Evolutionary conservation across 2,888 invertebrate genomes (phyloP), one percentile per base, ranked within the genome.

Genomic region (Scaptomyza caliginosa): DNA sequence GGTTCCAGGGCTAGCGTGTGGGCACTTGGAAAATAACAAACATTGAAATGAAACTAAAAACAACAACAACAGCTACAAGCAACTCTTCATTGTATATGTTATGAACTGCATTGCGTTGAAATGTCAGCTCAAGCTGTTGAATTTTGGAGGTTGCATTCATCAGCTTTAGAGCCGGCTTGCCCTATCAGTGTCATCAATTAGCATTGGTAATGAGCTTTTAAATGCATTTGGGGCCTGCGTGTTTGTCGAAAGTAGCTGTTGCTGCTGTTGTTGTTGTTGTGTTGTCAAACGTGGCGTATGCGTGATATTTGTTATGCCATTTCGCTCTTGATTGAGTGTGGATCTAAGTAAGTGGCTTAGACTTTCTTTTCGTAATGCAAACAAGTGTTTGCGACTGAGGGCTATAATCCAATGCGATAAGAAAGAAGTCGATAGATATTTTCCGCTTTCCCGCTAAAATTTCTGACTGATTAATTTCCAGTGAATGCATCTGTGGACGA

Each of bases 141-240:
- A 24, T 56, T 62, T 19, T 34, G 30, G 16, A 24, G 40, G 36
- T 21, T n/a, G 24, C 52, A 34, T 42, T 42, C n/a, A n/a, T 24
- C 24, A 24, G 4, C 16, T 43, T 19, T 1, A 2, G n/a, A 3
- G 10, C 13, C 19, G 49, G 32, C 45, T 21, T 3, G 23, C 34
- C 39, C 64, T 48, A 63, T 51, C 58, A 65, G 36, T 70, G 65
- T 66, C 68, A 66, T 66, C 79, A 86, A 86, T 86, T 84, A 84
- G 79, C 87, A 84, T 78, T 85, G 60, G 79, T 87, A 84, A 84
- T 84, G 84, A 78, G 78, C 72, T 86, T 86, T 87, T 82, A 87
- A 84, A 74, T 65, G 78, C 64, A 72, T 77, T 73, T 65, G 39
- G 43, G 52, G 30, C 10, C 7, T 23, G 28, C 28, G 59, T 80